Evolutionary conservation across 2,797 vertebrate species (phyloP).

Genomic region (Ptychadena robeensis): DNA sequence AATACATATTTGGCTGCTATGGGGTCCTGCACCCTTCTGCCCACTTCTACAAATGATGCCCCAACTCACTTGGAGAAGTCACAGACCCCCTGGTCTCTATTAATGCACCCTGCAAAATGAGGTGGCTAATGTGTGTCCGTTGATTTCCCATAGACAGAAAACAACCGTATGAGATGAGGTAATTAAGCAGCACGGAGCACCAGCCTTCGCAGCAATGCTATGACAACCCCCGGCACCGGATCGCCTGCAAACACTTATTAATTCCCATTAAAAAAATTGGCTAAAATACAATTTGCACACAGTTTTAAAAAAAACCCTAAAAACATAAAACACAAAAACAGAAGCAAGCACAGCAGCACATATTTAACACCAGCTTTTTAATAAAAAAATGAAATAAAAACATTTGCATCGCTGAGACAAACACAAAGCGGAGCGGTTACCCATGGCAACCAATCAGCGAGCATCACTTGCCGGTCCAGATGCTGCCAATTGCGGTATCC

Average conservation of each 20-base stretch:
- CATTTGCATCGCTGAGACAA: too few relatives aligned
- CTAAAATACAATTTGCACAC: too few relatives aligned
- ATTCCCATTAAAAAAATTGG: slow-evolving; percentile 1
- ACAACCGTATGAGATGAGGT: neutral
- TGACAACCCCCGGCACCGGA: neutral
- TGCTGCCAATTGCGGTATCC: neutral
- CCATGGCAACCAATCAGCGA: neutral
- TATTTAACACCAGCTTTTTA: too few relatives aligned
- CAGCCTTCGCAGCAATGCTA: slow-evolving; percentile 10
- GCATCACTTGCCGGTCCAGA: neutral
- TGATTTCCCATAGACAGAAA: neutral
- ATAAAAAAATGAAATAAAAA: too few relatives aligned
- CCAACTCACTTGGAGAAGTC: too few relatives aligned
- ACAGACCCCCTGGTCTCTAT: neutral
- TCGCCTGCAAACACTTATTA: neutral
- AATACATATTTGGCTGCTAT: too few relatives aligned
- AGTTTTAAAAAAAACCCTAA: slow-evolving; percentile 34
- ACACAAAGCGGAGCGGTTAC: neutral
- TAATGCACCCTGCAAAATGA: neutral
- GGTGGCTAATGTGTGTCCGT: neutral
- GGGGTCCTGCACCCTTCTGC: neutral
- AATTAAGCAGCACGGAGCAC: slow-evolving; percentile 13
- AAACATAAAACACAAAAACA: slow-evolving; percentile 65
- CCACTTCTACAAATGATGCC: too few relatives aligned
- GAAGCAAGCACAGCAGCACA: slow-evolving; percentile 46